These are phyloP conservation scores for Andricus grossulariae DNA, from an alignment of 1,140 invertebrate genomes.

Conservation along the genomic window DNA sequence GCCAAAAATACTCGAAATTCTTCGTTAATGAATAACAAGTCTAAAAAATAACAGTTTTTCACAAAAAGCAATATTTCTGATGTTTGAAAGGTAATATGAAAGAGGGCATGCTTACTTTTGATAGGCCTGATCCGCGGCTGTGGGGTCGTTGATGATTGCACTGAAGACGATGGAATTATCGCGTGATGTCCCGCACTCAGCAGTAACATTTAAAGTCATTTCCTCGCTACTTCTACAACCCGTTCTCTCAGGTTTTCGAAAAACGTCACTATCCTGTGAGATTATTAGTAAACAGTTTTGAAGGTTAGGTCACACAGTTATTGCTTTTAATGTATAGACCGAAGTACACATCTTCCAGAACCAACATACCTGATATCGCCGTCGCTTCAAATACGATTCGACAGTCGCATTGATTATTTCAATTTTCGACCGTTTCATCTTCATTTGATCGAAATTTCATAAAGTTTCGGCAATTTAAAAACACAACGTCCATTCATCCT, in stretches of 20 bases:
- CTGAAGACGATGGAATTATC: constrained; percentile 74
- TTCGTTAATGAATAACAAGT: too few species aligned
- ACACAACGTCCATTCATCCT: constrained; percentile 23
- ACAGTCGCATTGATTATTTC: constrained; percentile 73
- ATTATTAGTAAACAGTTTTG: constrained; percentile 57
- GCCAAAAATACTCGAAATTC: too few species aligned
- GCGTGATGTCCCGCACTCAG: constrained; percentile 69
- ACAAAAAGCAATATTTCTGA: background rate
- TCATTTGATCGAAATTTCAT: constrained; percentile 57
- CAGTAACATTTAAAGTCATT: constrained; percentile 68
- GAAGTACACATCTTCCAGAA: background rate
- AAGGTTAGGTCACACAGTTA: constrained; percentile 54
- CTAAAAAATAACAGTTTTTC: too few species aligned
- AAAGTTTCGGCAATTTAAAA: constrained; percentile 28
- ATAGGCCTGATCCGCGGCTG: constrained; percentile 71
- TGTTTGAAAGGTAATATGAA: constrained; percentile 19
- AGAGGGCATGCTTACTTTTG: constrained; percentile 59
- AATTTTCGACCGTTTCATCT: constrained; percentile 74
- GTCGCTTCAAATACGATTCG: constrained; percentile 74
- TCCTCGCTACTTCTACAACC: constrained; percentile 67
- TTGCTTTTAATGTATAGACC: background rate
- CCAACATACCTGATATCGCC: constrained; percentile 70
- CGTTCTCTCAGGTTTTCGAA: constrained; percentile 61
- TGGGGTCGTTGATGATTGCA: constrained; percentile 71
- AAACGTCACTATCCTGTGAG: constrained; percentile 65